These are phyloP conservation scores for Champsocephalus gunnari DNA, from an alignment of 2,797 vertebrate genomes.

Conservation along the genomic window DNA sequence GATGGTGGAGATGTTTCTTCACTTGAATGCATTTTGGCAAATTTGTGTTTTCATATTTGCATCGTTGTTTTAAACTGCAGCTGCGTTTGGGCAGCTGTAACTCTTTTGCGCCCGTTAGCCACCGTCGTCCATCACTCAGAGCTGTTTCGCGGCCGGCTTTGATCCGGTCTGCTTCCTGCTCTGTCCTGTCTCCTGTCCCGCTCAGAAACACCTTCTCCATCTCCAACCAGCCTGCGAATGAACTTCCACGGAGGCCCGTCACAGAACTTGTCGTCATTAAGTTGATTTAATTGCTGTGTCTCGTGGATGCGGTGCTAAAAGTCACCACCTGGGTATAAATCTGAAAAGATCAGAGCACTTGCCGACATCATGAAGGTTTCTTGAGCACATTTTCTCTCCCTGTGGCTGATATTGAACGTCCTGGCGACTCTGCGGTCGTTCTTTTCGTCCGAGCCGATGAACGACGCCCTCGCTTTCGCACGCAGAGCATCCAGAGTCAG, in stretches of 20 bases:
- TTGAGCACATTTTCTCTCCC: slow-evolving; percentile 70
- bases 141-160: slow-evolving; percentile 59
- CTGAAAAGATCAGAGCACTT: slow-evolving; percentile 88
- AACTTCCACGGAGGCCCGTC: slow-evolving; percentile 17
- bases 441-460: slow-evolving; percentile 81
- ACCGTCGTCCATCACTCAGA: slow-evolving; percentile 54
- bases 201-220: slow-evolving; percentile 23
- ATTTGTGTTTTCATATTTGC: too few relatives aligned
- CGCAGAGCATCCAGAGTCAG: slow-evolving; percentile 91
- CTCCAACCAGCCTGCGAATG: neutral
- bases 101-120: neutral
- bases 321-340: neutral
- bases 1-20: too few relatives aligned
- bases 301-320: neutral
- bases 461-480: slow-evolving; percentile 89
- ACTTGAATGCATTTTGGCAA: too few relatives aligned
- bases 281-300: neutral
- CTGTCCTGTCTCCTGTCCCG: slow-evolving; percentile 42
- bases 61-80: too few relatives aligned
- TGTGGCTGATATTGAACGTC: slow-evolving; percentile 75
- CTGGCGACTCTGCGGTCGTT: slow-evolving; percentile 84
- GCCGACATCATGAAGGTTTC: slow-evolving; percentile 95
- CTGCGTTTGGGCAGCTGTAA: neutral
- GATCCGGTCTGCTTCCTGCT: slow-evolving; percentile 79
- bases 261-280: neutral